These are phyloP conservation scores for Crocallis elinguaria DNA, from an alignment of 2,888 invertebrate genomes.

Conservation along the genomic window DNA sequence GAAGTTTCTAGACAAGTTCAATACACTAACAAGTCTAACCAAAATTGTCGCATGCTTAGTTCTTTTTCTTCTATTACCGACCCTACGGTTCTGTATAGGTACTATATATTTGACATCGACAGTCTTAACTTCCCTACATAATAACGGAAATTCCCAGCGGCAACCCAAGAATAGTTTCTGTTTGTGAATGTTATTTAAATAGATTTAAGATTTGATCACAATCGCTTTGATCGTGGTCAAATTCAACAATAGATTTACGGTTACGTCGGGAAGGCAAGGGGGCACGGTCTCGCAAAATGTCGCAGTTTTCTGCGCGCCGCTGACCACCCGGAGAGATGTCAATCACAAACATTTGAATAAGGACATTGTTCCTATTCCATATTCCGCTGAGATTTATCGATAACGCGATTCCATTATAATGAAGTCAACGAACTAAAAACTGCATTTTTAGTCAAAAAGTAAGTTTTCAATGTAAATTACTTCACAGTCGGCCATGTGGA, in stretches of 20 bases:
- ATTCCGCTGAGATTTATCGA: constrained; percentile 75
- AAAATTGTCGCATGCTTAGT: too few relatives aligned
- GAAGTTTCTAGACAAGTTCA: too few relatives aligned
- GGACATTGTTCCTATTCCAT: constrained; percentile 71
- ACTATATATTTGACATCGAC: constrained; percentile 11
- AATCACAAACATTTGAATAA: constrained; percentile 81
- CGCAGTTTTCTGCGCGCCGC: constrained; percentile 20
- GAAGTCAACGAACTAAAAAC: constrained; percentile 72
- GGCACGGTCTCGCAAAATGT: constrained; percentile 15
- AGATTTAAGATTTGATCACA: constrained; percentile 71
- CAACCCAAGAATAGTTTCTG: constrained; percentile 53
- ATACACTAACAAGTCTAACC: too few relatives aligned
- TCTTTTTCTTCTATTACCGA: too few relatives aligned
- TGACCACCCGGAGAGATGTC: constrained; percentile 82
- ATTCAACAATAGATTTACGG: constrained; percentile 65
- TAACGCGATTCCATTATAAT: constrained; percentile 71
- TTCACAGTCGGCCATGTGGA: constrained; percentile 65
- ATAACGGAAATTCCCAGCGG: constrained; percentile 71
- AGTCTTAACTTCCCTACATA: constrained; percentile 35
- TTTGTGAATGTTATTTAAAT: constrained; percentile 67
- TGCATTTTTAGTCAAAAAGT: constrained; percentile 64
- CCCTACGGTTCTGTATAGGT: too few relatives aligned
- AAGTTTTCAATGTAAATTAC: constrained; percentile 50
- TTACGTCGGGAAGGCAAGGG: constrained; percentile 48
- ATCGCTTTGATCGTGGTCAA: constrained; percentile 76